Conservation (phyloP, 2,797 vertebrate genomes). For the Catamblyrhynchus diadema region DNA sequence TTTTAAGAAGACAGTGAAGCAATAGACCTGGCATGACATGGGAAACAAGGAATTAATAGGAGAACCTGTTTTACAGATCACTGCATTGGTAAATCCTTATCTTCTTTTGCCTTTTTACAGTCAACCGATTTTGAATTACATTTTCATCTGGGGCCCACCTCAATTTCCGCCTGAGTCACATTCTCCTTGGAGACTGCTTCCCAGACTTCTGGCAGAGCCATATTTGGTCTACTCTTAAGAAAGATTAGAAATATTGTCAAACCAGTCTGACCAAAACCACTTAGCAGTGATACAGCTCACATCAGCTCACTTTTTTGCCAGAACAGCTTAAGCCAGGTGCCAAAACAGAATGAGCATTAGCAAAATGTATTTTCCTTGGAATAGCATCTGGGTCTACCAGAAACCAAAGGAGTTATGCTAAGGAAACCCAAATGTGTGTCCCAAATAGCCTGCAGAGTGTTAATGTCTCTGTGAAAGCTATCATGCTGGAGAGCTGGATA, state of each 20-base stretch:
- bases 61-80: neutral
- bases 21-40: neutral
- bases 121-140: neutral
- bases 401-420: neutral
- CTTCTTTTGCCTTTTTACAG: constrained; percentile 4
- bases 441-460: neutral
- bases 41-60: neutral
- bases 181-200: constrained; percentile 35
- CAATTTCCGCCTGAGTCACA: constrained; percentile 23
- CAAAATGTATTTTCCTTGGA: constrained; percentile 50
- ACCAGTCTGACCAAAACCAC: constrained; percentile 33
- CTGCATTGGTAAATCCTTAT: constrained; percentile 3
- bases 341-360: constrained; percentile 34
- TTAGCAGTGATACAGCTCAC: neutral
- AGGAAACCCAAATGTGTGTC: neutral
- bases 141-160: constrained; percentile 33
- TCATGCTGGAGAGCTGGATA: neutral
- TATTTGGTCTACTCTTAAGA: constrained; percentile 37
- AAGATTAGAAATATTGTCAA: constrained; percentile 46
- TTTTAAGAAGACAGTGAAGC: neutral
- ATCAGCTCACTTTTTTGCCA: constrained; percentile 14
- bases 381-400: neutral
- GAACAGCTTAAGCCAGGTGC: neutral
- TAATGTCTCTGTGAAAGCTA: neutral
- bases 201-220: constrained; percentile 32